These are phyloP conservation scores for Sitta carolinensis DNA, from an alignment of 2,797 vertebrate genomes.

Conservation along the genomic window DNA sequence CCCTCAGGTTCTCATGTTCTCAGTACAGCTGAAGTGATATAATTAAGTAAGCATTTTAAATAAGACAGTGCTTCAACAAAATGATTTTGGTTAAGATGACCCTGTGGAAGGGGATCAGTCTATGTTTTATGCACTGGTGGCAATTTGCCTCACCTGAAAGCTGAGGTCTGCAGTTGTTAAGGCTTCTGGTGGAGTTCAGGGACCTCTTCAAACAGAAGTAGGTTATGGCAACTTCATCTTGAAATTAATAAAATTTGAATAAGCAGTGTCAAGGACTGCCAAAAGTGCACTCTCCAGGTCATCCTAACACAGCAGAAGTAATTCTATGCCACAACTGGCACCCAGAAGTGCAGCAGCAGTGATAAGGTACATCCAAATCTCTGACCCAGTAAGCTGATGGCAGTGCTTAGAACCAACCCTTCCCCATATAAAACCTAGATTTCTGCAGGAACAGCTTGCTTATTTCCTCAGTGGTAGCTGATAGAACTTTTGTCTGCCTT, in stretches of 20 bases:
- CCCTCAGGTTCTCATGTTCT: neutral
- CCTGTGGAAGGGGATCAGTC: neutral
- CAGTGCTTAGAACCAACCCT: neutral
- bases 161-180: neutral
- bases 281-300: neutral
- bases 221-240: neutral
- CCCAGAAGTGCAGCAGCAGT: neutral
- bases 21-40: neutral
- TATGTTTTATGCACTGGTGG: neutral
- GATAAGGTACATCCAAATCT: neutral
- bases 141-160: neutral
- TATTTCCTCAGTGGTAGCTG: neutral
- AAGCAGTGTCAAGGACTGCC: neutral
- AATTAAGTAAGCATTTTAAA: neutral
- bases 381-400: neutral
- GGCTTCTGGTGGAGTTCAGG: neutral
- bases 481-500: neutral
- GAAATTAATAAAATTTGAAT: neutral
- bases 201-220: neutral
- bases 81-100: neutral
- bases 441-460: neutral
- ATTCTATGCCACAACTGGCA: rapidly evolving
- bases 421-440: neutral
- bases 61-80: neutral
- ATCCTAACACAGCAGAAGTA: neutral